Evolutionary conservation across 2,888 invertebrate species (phyloP), one percentile per base, ranked within the genome.

Genomic region (Acronicta psi): DNA sequence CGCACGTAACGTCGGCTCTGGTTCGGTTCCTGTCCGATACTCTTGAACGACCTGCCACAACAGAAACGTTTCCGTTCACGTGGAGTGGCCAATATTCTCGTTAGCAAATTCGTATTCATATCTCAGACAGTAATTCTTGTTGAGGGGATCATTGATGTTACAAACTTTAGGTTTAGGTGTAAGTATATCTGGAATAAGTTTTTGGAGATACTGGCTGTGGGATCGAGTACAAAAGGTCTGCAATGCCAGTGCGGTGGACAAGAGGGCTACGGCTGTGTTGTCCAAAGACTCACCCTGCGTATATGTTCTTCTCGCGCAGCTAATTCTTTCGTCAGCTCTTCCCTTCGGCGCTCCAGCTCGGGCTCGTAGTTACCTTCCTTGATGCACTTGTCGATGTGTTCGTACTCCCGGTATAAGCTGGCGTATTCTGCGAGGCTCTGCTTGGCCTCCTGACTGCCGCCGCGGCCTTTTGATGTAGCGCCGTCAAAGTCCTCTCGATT

Each of bases 391-490:
- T 89, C 87, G 8, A 92, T 45, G 6, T 84, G 77, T 64, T 91
- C 87, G 65, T 90, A 92, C 68, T 92, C 88, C 10, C 86, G 83
- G 71, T 90, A 92, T 6, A 92, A 59, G 36, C 69, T 81, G 0
- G 91, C 88, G 66, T 92, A 93, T 73, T 91, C 91, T 0, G 86
- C 83, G 2, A 93, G 82, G 40, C 85, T 87, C 64, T 87, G 88
- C 65, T 87, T 90, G 2, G 88, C 89, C 37, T 86, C 87, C 14
- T 87, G 85, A 37, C 78, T 82, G 3, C 81, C 80, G 8, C 68
- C 77, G 44, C 78, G 83, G 0, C 86, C 88, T 54, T 91, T 91
- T 1, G 90, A 91, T 5, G 88, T 89, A 6, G 89, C 87, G 1
- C 81, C 85, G 44, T 91, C 90, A 16, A 81, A 69, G 54, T 91